These are phyloP conservation scores for Spodoptera littoralis DNA, from an alignment of 2,888 invertebrate species.

Conservation along the genomic window DNA sequence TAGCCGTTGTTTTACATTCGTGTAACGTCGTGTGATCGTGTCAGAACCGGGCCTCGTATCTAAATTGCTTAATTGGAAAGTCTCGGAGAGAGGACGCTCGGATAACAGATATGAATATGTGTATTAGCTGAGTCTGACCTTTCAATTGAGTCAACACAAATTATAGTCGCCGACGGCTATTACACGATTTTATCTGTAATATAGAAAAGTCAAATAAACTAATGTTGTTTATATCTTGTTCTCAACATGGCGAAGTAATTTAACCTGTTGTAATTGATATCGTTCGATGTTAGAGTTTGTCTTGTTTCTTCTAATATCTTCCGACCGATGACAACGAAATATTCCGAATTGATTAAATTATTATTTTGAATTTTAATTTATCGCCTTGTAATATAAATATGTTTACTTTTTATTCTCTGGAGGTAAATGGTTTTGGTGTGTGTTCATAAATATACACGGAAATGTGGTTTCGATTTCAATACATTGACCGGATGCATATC, in stretches of 20 bases:
- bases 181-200: conserved; percentile 75
- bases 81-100: conserved; percentile 75
- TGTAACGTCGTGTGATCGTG: conserved; percentile 83
- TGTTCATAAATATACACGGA: not conserved
- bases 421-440: no score
- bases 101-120: conserved; percentile 77
- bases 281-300: conserved; percentile 60
- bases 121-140: conserved; percentile 73
- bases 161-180: conserved; percentile 66
- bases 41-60: conserved; percentile 80
- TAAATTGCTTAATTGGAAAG: conserved; percentile 89
- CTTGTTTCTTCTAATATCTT: conserved; percentile 64
- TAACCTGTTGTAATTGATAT: conserved; percentile 70
- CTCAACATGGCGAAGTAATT: conserved; percentile 69
- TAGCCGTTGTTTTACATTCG: conserved; percentile 87
- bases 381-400: no score
- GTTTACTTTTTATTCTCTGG: no score
- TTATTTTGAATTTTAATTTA: not conserved
- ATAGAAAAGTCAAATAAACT: conserved; percentile 72
- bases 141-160: conserved; percentile 74
- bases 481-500: conserved; percentile 48
- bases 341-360: conserved; percentile 54
- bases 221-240: conserved; percentile 71
- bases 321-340: conserved; percentile 61
- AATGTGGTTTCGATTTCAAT: conserved; percentile 18